Conservation (phyloP, 2,797 vertebrate species). For the Prunella strophiata region DNA sequence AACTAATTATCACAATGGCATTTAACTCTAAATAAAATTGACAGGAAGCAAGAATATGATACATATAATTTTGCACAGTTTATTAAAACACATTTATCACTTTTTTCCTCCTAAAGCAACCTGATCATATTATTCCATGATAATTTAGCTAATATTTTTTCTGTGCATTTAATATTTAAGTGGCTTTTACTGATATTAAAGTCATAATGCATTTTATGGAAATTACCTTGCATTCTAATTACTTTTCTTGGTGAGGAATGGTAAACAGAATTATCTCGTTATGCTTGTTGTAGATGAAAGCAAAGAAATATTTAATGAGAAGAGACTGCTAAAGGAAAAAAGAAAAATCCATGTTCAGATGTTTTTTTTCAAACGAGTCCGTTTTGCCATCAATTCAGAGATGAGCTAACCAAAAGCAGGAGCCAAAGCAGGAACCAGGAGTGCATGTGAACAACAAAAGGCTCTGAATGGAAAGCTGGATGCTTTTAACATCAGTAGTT, state of each 20-base stretch:
- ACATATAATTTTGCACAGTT: constrained; percentile 81
- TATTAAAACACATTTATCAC: constrained; percentile 87
- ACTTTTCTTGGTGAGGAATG: constrained; percentile 62
- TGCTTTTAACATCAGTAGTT: constrained; percentile 8
- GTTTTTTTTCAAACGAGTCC: not conserved
- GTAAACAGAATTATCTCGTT: constrained; percentile 16
- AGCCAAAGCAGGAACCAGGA: not conserved
- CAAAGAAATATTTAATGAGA: not conserved
- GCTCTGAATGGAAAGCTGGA: not conserved
- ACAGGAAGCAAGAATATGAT: constrained; percentile 83
- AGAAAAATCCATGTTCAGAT: not conserved
- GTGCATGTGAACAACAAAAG: not conserved
- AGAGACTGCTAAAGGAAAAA: not conserved
- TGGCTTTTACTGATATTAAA: constrained; percentile 80
- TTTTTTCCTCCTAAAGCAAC: constrained; percentile 71
- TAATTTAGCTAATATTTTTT: constrained; percentile 85
- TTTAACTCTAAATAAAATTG: constrained; percentile 94
- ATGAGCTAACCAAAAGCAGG: accelerated
- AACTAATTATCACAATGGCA: constrained; percentile 82
- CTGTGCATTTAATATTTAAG: constrained; percentile 79
- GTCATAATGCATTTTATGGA: constrained; percentile 78
- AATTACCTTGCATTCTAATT: constrained; percentile 72
- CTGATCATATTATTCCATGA: constrained; percentile 80
- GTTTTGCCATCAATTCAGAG: not conserved
- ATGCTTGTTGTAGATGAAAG: constrained; percentile 33